Evolutionary conservation across 1,140 invertebrate species (phyloP).

Genomic region (Ceratina japonica): DNA sequence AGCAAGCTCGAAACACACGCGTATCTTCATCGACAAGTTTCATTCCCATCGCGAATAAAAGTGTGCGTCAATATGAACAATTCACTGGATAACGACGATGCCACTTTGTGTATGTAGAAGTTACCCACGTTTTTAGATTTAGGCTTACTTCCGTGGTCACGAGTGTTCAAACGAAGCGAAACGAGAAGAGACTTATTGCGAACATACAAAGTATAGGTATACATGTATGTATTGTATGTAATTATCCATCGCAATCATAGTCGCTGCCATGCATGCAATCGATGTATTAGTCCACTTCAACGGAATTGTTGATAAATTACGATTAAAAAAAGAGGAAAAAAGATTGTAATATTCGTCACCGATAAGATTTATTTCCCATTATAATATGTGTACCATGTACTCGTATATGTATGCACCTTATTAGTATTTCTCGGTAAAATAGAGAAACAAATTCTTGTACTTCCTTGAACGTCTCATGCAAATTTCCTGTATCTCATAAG

Average conservation of each 20-base stretch:
- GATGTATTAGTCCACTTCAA: conserved; percentile 45
- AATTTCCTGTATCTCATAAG: neutral
- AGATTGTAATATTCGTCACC: conserved; percentile 4
- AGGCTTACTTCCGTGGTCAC: conserved; percentile 1
- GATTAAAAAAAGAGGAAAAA: conserved; percentile 23
- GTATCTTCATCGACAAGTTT: neutral
- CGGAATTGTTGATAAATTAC: conserved; percentile 26
- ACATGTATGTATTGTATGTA: no score
- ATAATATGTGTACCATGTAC: neutral
- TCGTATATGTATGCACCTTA: neutral
- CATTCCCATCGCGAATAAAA: conserved; percentile 1
- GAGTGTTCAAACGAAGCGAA: neutral
- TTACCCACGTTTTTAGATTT: neutral
- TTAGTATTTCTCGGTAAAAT: neutral
- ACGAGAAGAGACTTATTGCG: conserved; percentile 7
- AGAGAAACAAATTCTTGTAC: neutral
- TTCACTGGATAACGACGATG: neutral
- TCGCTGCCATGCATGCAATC: conserved; percentile 48
- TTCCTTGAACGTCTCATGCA: no score
- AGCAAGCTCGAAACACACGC: neutral
- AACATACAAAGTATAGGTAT: conserved; percentile 12
- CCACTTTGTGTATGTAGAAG: neutral
- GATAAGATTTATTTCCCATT: neutral
- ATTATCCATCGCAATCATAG: conserved; percentile 30
- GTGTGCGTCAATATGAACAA: neutral